These are phyloP conservation scores for Coracopsis vasa DNA, from an alignment of 2,113 vertebrate species.

Conservation along the genomic window DNA sequence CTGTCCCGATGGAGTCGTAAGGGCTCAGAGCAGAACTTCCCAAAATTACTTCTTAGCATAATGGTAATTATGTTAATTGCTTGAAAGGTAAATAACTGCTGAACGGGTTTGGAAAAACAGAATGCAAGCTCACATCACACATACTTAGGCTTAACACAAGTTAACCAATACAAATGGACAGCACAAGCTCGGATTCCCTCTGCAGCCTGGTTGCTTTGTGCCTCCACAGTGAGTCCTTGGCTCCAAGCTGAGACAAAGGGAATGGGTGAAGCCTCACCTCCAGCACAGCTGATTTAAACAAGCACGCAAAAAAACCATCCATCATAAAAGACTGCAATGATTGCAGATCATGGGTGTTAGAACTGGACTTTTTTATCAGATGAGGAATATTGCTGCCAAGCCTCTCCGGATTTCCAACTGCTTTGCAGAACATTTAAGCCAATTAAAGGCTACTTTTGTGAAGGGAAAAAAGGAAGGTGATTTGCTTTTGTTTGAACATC, in stretches of 20 bases:
- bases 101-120: slow-evolving; percentile 70
- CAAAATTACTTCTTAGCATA: slow-evolving; percentile 82
- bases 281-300: neutral
- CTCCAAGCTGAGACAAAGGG: neutral
- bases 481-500: neutral
- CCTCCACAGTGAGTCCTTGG: neutral
- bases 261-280: neutral
- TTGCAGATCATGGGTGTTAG: accelerated
- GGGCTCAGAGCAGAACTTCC: slow-evolving; percentile 76
- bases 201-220: neutral
- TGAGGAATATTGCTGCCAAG: neutral
- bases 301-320: neutral
- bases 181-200: neutral
- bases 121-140: neutral
- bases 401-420: neutral
- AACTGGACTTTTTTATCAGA: neutral
- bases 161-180: slow-evolving; percentile 20
- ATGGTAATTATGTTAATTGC: slow-evolving; percentile 81
- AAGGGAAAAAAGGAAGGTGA: neutral
- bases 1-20: slow-evolving; percentile 76
- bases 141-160: neutral
- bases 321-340: accelerated
- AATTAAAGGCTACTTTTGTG: neutral
- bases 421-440: neutral
- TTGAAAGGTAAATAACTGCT: slow-evolving; percentile 84